Evolutionary conservation across 2,113 vertebrate species (phyloP).

Genomic region (Glaucidium brasilianum): DNA sequence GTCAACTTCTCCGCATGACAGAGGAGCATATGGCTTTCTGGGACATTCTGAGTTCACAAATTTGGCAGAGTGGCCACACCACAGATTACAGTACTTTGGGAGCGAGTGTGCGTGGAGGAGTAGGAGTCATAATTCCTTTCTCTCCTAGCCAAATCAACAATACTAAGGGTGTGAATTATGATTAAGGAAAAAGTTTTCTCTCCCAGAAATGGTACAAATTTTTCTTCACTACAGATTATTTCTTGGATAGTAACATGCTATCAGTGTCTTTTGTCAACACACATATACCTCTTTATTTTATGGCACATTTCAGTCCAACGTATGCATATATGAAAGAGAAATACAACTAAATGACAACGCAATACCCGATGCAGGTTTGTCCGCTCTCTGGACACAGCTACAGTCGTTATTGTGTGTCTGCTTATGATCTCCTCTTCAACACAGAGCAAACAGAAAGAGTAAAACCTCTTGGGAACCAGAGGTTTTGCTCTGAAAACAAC

Average conservation of each 20-base stretch:
- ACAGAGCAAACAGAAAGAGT: neutral
- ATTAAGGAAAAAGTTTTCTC: neutral
- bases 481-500: neutral
- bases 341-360: neutral
- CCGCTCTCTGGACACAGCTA: neutral
- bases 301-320: neutral
- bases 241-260: neutral
- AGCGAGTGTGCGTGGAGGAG: accelerated
- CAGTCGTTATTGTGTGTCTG: neutral
- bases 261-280: neutral
- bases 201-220: neutral
- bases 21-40: neutral
- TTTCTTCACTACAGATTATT: neutral
- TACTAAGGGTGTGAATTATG: neutral
- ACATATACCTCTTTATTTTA: neutral
- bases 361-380: neutral
- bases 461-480: neutral
- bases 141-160: neutral
- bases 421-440: neutral
- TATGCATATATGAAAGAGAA: neutral
- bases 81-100: neutral
- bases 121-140: neutral
- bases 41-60: neutral
- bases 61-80: neutral
- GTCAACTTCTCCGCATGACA: accelerated